Evolutionary conservation across 2,888 invertebrate species (phyloP), one percentile per base, ranked within the genome.

Genomic region (Napeogenes inachia): DNA sequence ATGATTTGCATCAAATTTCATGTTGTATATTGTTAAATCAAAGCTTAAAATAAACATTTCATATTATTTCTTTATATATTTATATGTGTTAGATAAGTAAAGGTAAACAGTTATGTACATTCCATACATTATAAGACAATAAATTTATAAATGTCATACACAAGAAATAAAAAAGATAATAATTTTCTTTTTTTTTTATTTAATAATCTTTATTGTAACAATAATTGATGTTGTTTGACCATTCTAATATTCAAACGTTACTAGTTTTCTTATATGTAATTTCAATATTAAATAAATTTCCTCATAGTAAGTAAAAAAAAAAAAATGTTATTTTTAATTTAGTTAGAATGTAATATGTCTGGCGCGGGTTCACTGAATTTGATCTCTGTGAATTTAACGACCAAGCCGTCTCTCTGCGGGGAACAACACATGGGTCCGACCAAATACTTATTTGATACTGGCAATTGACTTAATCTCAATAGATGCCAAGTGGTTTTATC

Each of bases 321-420:
- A 21, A 21, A 21, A 21, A 21, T 21, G 21, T 21, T 21, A 21
- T 21, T 21, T 21, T 21, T 21, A 21, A 21, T 21, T 60, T 61
- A 84, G 74, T 85, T 81, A 2, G 81, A 76, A 76, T 87, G 86
- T 32, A 87, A 71, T 62, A 86, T 83, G 61, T 89, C 85, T 45
- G 76, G 65, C 3, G 66, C 75, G 0, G 87, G 87, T 2, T 68
- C 67, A 13, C 70, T 68, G 8, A 87, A 65, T 0, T 50, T 68
- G 0, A 87, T 56, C 0, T 75, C 76, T 59, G 78, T 81, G 55
- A 87, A 88, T 30, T 74, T 78, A 0, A 80, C 85, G 0, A 69
- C 59, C 13, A 88, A 66, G 0, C 85, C 84, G 3, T 73, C 72
- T 13, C 88, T 70, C 45, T 78, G 70, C 0, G 88, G 87, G 0